A percentile compares a stretch with the other conserved stretches of the same genome.
Evolutionary conservation across 1,140 invertebrate genomes (phyloP).

Genomic region (Plodia interpunctella): DNA sequence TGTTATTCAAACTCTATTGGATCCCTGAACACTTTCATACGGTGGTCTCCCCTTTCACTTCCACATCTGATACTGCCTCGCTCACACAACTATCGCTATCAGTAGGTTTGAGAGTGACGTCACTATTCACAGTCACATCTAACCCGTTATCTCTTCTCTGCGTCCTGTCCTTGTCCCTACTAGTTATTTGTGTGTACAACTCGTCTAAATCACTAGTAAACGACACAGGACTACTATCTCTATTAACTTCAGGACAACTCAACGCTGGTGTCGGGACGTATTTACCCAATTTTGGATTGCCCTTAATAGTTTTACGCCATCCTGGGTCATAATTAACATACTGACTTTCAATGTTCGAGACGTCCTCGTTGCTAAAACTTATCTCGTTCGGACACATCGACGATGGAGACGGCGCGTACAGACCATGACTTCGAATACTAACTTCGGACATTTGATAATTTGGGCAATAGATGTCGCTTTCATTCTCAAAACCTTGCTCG

Average conservation of each 20-base stretch:
- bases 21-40: conserved; percentile 23
- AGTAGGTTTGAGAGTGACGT: conserved; percentile 58
- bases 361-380: conserved; percentile 72
- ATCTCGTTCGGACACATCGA: conserved; percentile 75
- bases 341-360: conserved; percentile 67
- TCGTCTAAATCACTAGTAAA: conserved; percentile 78
- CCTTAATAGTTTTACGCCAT: conserved; percentile 67
- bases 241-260: conserved; percentile 68
- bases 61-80: conserved; percentile 62
- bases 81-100: conserved; percentile 74
- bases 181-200: conserved; percentile 78
- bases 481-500: conserved; percentile 72
- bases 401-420: conserved; percentile 78
- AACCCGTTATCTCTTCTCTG: conserved; percentile 42
- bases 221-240: conserved; percentile 61
- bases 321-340: conserved; percentile 73
- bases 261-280: conserved; percentile 65
- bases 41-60: conserved; percentile 52
- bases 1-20: neutral
- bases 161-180: conserved; percentile 55
- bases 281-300: conserved; percentile 66
- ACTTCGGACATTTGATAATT: conserved; percentile 81
- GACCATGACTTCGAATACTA: conserved; percentile 78
- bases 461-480: conserved; percentile 78
- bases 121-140: conserved; percentile 61